Base-by-base conservation (phyloP, 1,140 invertebrate genomes). In the Dendrolimus kikuchii region DNA sequence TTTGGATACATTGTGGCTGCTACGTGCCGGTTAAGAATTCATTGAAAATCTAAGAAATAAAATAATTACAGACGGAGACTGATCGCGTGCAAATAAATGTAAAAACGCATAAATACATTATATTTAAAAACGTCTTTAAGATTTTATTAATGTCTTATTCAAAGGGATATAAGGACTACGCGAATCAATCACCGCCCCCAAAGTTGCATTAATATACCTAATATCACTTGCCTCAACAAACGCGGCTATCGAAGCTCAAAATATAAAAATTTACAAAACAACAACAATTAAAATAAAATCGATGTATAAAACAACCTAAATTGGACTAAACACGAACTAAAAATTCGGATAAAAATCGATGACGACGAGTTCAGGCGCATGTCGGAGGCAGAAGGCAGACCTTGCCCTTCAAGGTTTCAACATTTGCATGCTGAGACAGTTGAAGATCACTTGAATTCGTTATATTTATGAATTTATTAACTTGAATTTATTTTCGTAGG, bases 231-330 rank as follows among this genome's bases (percentile, higher is more conserved):
- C 78, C 72, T 62, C 73, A 68, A 66, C 68, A 52, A 48, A 65
- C 60, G 51, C 49, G 56, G 61, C 59, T 58, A 66, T 59, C 62
- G 71, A 76, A 74, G 77, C 79, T 53, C 62, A 71, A 81, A 85
- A 81, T 85, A 23, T 23, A 81, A 85, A 85, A 77, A 73, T 80
- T 72, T 76, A 71, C 76, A 78, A 82, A 81, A 82, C 67, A 84
- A 84, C 79, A 82, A 78, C 64, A 67, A 66, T 84, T 79, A 80
- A 84, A 79, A 79, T 79, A 77, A 8, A 80, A 71, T 74, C 57
- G 56, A 78, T 62, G 39, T 42, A 39, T 49, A 49, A 49, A 46
- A 81, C 75, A 77, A 77, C 76, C 72, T 70, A 76, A 71, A 74
- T 62, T 45, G 66, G 64, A 74, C 68, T 70, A 71, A 69, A 72